Evolutionary conservation across 2,888 invertebrate genomes (phyloP).

Genomic region (Meiosimyza decipiens): DNA sequence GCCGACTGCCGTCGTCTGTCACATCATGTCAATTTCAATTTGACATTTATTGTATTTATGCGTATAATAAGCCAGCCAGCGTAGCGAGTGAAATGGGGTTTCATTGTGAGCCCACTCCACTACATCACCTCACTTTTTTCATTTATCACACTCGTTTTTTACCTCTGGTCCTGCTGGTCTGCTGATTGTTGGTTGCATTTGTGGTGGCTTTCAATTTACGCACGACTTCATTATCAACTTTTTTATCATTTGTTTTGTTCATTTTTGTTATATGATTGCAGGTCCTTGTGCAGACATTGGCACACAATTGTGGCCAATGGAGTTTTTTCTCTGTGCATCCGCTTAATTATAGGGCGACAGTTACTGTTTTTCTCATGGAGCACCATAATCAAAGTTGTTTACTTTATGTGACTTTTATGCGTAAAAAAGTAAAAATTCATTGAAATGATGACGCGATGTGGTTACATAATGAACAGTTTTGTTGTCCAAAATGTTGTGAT

Average conservation of each 20-base stretch:
- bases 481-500: no score
- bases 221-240: conserved; percentile 8
- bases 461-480: background rate
- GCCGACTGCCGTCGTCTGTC: conserved; percentile 33
- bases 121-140: background rate
- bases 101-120: background rate
- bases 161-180: conserved; percentile 13
- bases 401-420: conserved; percentile 18
- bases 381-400: conserved; percentile 15
- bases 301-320: no score
- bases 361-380: background rate
- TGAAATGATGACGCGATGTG: background rate
- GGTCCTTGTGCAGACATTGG: no score
- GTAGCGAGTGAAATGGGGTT: no score
- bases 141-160: conserved; percentile 13
- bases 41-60: conserved; percentile 39
- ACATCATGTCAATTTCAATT: conserved; percentile 41
- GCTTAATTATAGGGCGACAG: no score
- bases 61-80: conserved; percentile 14
- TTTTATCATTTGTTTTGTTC: background rate
- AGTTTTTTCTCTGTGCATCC: background rate
- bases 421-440: background rate
- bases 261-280: no score
- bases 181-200: conserved; percentile 15
- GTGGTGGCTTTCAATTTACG: conserved; percentile 20